Evolutionary conservation across 2,888 invertebrate species (phyloP).

Genomic region (Meta bourneti): DNA sequence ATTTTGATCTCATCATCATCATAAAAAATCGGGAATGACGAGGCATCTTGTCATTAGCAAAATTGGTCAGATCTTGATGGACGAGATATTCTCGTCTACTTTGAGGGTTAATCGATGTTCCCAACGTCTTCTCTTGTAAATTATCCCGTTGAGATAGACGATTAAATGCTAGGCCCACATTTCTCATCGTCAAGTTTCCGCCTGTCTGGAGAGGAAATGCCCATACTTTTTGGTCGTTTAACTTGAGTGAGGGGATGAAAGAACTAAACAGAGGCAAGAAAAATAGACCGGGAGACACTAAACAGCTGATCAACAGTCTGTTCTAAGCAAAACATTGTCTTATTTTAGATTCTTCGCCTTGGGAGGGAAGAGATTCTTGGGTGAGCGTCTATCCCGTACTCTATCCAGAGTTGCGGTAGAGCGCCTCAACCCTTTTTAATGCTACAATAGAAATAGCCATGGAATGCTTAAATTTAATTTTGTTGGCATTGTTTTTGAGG

Average conservation of each 20-base stretch:
- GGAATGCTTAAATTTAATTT: conserved; percentile 23
- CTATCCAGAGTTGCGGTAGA: conserved; percentile 5
- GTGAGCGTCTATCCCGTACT: conserved; percentile 20
- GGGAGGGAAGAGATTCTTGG: conserved; percentile 25
- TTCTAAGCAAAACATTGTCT: conserved; percentile 72
- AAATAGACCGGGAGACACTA: conserved; percentile 41
- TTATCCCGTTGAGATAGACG: no score
- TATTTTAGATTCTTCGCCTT: conserved; percentile 64
- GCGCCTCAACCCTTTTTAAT: not conserved
- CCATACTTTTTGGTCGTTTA: not conserved
- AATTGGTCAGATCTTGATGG: no score
- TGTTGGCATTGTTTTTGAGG: conserved; percentile 9
- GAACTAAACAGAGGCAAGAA: conserved; percentile 18
- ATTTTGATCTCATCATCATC: no score
- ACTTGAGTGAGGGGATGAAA: not conserved
- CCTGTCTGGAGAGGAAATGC: not conserved
- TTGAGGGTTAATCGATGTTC: no score
- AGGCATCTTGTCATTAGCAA: no score
- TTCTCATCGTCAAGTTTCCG: not conserved
- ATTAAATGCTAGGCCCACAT: not conserved
- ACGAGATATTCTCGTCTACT: no score
- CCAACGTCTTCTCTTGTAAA: no score
- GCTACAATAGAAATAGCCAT: not conserved
- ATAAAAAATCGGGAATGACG: no score
- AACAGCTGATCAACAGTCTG: conserved; percentile 66